phyloP scores from a whole-genome alignment of 2,888 invertebrate genomes.

The Philhelius pedissequus region DNA sequence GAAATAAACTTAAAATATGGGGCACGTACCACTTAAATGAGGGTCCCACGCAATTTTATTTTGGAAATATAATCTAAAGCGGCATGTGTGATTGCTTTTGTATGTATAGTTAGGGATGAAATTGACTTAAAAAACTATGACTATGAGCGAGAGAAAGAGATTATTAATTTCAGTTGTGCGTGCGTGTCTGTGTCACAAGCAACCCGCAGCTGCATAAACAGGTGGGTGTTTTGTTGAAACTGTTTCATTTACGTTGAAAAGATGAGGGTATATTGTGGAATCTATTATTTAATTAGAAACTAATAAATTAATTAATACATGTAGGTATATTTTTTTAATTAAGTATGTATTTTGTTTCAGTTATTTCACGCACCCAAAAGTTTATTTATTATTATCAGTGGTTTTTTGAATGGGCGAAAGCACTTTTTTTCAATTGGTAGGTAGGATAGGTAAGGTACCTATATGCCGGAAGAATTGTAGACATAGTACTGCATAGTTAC shows the following conservation, averaged over 20 bases:
- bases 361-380: background rate
- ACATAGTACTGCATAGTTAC: too few species aligned
- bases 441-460: too few species aligned
- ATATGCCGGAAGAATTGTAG: too few species aligned
- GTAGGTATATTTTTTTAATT: background rate
- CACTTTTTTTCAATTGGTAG: too few species aligned
- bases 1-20: slow-evolving; percentile 54
- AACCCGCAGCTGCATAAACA: background rate
- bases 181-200: background rate
- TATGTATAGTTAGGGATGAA: background rate
- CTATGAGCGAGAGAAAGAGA: background rate
- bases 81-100: background rate
- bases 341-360: background rate
- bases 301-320: background rate
- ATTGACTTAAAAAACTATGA: background rate
- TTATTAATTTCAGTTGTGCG: background rate
- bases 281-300: background rate
- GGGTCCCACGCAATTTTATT: slow-evolving; percentile 38
- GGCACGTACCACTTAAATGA: slow-evolving; percentile 21
- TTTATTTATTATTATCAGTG: too few species aligned
- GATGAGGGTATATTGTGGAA: background rate
- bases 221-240: slow-evolving; percentile 20
- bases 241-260: background rate
- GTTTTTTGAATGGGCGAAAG: too few species aligned
- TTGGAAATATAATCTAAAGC: slow-evolving; percentile 11